Base-by-base conservation (phyloP, 92 coral and sea anemone genomes). In the Parazoanthus swiftii region DNA sequence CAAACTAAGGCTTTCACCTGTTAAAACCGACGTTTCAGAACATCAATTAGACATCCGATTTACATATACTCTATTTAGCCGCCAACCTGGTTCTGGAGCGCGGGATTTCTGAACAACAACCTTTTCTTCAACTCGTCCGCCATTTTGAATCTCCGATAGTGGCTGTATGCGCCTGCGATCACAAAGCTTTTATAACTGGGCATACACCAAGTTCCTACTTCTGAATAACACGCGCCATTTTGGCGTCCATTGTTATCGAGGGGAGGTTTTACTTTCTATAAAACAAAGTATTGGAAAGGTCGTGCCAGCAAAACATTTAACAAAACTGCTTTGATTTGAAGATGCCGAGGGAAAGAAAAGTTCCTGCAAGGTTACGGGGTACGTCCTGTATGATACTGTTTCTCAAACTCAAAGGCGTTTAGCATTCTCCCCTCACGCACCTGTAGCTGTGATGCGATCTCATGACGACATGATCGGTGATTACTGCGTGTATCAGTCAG, bases 161-260 rank as follows among this genome's bases (percentile, higher is more conserved):
- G 33, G 0, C 33, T 29, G 33, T 44, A 8, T 76, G 80, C 80
- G 80, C 80, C 80, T 39, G 50, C 80, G 43, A 44, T 76, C 7
- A 35, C 43, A 36, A 18, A 37, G 79, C 50, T 36, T 36, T 29
- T 46, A 79, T 46, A 51, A 9, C 37, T 29, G 0, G 82, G 39
- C 82, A 46, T 79, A 79, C 67, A 79, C 67, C 38, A 79, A 79
- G 82, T 79, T 48, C 82, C 42, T 46, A 3, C 9, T 33, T 79
- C 20, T 46, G 6, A 79, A 51, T 54, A 79, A 46, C 66, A 79
- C 82, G 82, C 82, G 82, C 82, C 82, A 79, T 79, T 79, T 79
- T 79, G 82, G 82, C 82, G 82, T 79, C 82, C 82, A 79, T 79
- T 79, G 82, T 79, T 79, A 14, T 77, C 81, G 81, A 46, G 82